Percentiles rank a stretch among this genome's conserved stretches.
Conservation (phyloP, 2,797 vertebrate genomes). For the Thalassophryne amazonica region DNA sequence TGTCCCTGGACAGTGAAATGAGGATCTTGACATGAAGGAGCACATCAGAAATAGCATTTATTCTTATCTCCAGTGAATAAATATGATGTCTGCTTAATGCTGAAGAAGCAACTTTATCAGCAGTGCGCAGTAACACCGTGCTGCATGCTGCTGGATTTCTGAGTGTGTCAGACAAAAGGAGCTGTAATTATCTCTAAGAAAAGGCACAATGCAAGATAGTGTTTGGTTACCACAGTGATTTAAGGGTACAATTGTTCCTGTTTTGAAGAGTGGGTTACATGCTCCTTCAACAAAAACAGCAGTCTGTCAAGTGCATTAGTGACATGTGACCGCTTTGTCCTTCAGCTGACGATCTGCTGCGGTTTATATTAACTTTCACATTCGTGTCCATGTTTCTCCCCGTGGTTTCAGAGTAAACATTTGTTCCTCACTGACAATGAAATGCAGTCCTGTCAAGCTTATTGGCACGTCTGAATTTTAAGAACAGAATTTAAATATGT, state of each 20-base stretch:
- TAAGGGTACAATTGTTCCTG: constrained; percentile 16
- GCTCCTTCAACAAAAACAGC: not conserved
- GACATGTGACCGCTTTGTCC: constrained; percentile 43
- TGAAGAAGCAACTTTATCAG: constrained; percentile 53
- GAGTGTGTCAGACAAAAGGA: constrained; percentile 48
- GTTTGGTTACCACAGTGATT: constrained; percentile 55
- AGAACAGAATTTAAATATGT: too few species aligned
- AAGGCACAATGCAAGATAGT: constrained; percentile 53
- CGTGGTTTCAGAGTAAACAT: not conserved
- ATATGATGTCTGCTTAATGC: constrained; percentile 48
- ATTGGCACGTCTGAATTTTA: too few species aligned
- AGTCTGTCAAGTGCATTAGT: constrained; percentile 11
- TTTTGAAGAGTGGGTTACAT: constrained; percentile 4
- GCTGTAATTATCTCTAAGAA: constrained; percentile 65
- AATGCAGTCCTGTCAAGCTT: too few species aligned
- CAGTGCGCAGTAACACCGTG: constrained; percentile 45
- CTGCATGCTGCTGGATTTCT: constrained; percentile 48
- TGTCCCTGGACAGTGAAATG: constrained; percentile 25
- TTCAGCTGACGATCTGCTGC: constrained; percentile 25
- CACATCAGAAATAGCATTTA: constrained; percentile 27
- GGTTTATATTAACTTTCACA: constrained; percentile 58
- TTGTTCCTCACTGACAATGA: constrained; percentile 2
- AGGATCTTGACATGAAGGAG: constrained; percentile 9
- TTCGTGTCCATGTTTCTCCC: constrained; percentile 34
- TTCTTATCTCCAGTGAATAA: constrained; percentile 56